Evolutionary conservation across 2,113 vertebrate species (phyloP).

Genomic region (Odocoileus hemionus): DNA sequence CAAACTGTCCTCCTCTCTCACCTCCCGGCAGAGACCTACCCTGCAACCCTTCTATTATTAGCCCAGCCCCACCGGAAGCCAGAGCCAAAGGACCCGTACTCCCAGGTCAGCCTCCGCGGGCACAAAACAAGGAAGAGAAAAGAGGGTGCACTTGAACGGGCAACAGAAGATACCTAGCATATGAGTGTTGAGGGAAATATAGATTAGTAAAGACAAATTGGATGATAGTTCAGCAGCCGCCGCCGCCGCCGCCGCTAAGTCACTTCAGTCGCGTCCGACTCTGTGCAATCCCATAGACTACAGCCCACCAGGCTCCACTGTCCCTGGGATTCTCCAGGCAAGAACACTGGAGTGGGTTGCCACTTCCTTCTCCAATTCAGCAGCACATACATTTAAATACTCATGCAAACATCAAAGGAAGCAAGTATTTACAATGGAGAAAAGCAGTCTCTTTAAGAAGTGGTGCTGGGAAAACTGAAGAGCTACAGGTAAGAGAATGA

Average conservation of each 20-base stretch:
- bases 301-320: no score
- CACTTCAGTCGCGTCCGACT: no score
- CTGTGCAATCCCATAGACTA: no score
- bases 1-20: neutral
- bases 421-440: neutral
- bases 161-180: neutral
- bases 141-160: rapidly evolving
- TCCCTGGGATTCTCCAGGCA: no score
- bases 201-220: neutral
- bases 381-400: neutral
- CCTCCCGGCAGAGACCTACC: neutral
- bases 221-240: neutral
- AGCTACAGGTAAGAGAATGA: neutral
- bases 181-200: neutral
- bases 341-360: no score
- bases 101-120: neutral
- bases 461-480: neutral
- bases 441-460: neutral
- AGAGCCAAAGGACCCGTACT: neutral
- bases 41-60: neutral
- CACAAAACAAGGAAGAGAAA: neutral
- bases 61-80: neutral
- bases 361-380: no score
- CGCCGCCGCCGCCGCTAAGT: no score
- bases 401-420: neutral